phyloP scores from a whole-genome alignment of 2,113 vertebrate genomes.

The Monarcha castaneiventris region DNA sequence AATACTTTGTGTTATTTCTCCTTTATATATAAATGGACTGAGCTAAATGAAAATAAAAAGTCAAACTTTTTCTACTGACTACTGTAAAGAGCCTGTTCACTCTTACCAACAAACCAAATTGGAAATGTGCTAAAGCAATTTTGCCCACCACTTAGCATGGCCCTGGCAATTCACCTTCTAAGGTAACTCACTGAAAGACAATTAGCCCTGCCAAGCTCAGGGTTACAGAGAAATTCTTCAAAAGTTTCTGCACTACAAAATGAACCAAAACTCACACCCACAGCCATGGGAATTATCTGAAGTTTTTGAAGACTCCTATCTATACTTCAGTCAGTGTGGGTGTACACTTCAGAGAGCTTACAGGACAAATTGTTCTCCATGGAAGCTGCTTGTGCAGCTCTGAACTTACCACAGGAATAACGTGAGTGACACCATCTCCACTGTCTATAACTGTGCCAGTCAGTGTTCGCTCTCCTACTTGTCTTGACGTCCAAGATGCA shows the following conservation, averaged over 20 bases:
- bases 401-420: constrained; percentile 94
- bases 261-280: not conserved
- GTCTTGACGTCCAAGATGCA: constrained; percentile 97
- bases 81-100: not conserved
- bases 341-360: not conserved
- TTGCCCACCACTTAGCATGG: not conserved
- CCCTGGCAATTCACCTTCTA: not conserved
- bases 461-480: constrained; percentile 94
- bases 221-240: not conserved
- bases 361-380: not conserved
- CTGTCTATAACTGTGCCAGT: constrained; percentile 98
- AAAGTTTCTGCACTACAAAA: not conserved
- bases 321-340: not conserved
- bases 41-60: not conserved
- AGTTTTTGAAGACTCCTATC: not conserved
- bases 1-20: not conserved
- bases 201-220: not conserved
- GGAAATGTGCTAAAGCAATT: not conserved
- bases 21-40: not conserved
- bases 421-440: constrained; percentile 96
- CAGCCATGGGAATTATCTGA: not conserved
- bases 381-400: not conserved
- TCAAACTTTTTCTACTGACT: not conserved
- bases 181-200: not conserved
- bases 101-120: not conserved